Evolutionary conservation across 2,113 vertebrate species (phyloP), one percentile per base, ranked within the genome.

Genomic region (Hippocampus barbouri): DNA sequence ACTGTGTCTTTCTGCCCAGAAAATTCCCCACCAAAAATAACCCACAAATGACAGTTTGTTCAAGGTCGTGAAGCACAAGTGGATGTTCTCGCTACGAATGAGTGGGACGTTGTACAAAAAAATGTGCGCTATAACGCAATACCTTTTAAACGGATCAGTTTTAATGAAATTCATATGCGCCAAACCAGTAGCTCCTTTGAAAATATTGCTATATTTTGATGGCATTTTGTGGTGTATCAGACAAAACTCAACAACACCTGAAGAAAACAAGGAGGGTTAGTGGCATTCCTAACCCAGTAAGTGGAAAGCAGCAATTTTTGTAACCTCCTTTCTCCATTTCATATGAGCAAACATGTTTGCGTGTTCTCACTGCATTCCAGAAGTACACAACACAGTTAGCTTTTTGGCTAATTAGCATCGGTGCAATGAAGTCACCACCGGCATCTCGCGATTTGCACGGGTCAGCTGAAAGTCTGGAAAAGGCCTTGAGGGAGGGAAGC

Each of bases 401-500:
- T 85, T 41, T 86, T 69, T 78, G 78, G 65, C 69, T 86, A 86
- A 88, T 88, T 87, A 75, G 69, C 68, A 75, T 72, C 69, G 86
- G 74, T 77, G 78, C 77, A 66, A 80, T 68, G 61, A 73, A 86
- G 80, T 83, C 78, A 72, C 76, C 54, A 16, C 25, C 67, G 83
- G 79, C 64, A 78, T 74, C 77, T 78, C 56, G 30, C 69, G 79
- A 85, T 87, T 86, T 81, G 84, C 84, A 77, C 56, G 65, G 79
- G 78, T 91, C 90, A 89, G 89, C 84, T 83, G 78, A 85, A 83
- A 75, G 87, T 90, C 90, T 90, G 78, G 81, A 81, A 90, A 34
- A 88, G 85, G 85, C 79, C 74, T 82, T 79, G 79, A 83, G 72
- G 27, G 59, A 84, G 83, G 79, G 83, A 78, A 86, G 79, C 78